Evolutionary conservation across 2,888 invertebrate genomes (phyloP).

Genomic region (Lissocephala sabroskyi): DNA sequence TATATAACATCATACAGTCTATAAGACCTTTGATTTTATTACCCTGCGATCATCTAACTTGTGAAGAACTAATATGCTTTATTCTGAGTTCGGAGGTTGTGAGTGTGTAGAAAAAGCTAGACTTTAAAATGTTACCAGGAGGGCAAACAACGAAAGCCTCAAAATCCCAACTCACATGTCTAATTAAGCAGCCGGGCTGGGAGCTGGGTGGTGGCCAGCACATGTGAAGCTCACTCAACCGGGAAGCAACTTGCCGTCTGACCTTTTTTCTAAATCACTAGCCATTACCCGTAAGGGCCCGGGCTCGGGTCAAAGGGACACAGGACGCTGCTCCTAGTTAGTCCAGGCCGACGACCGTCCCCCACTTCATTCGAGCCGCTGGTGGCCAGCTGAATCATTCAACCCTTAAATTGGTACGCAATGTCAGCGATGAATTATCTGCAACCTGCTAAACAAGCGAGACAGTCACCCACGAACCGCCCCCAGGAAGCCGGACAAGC

Average conservation of each 20-base stretch:
- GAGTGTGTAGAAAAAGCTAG: slow-evolving; percentile 54
- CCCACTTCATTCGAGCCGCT: too few species aligned
- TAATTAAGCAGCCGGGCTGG: slow-evolving; percentile 42
- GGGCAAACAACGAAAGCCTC: slow-evolving; percentile 14
- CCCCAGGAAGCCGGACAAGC: slow-evolving; percentile 10
- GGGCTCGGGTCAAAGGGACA: slow-evolving; percentile 27
- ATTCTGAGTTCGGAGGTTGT: too few species aligned
- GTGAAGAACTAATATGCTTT: too few species aligned
- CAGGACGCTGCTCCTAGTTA: slow-evolving; percentile 49
- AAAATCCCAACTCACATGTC: slow-evolving; percentile 53
- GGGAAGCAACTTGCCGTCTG: slow-evolving; percentile 38
- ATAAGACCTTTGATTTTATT: too few species aligned
- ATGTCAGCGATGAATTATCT: slow-evolving; percentile 67
- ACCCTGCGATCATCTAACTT: too few species aligned
- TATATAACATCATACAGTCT: too few species aligned
- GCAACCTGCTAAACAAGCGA: slow-evolving; percentile 63
- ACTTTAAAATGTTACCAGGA: slow-evolving; percentile 24
- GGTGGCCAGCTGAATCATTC: slow-evolving; percentile 50
- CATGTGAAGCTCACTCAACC: slow-evolving; percentile 37
- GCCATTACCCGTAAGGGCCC: slow-evolving; percentile 33
- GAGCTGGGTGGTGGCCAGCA: slow-evolving; percentile 12
- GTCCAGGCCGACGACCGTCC: slow-evolving; percentile 14
- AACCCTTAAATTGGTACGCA: slow-evolving; percentile 66
- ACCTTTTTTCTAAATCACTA: slow-evolving; percentile 57
- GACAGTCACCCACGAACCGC: slow-evolving; percentile 16